Conservation (phyloP, 2,888 invertebrate genomes). For the Philonicus albiceps region DNA sequence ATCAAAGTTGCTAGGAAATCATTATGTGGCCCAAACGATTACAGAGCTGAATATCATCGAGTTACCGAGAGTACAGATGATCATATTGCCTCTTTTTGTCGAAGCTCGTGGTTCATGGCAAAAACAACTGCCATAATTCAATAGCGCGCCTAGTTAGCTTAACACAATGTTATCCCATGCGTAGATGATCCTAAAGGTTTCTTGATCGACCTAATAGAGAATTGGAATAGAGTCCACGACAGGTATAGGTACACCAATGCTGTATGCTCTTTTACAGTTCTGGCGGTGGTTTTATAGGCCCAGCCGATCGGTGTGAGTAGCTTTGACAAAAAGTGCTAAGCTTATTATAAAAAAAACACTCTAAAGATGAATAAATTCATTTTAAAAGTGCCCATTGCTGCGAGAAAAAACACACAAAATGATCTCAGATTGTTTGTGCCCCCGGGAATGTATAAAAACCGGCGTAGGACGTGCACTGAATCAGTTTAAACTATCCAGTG, state of each 20-base stretch:
- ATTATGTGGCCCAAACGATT: neutral
- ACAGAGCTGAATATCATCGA: neutral
- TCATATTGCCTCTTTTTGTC: neutral
- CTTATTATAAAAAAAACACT: neutral
- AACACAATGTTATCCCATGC: neutral
- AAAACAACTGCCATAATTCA: neutral
- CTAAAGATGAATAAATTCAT: neutral
- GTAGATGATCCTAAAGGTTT: neutral
- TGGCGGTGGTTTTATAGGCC: neutral
- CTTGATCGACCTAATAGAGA: neutral
- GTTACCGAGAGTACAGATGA: neutral
- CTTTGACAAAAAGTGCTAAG: neutral
- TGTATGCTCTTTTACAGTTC: neutral
- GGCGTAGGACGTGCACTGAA: neutral
- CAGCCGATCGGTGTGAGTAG: neutral
- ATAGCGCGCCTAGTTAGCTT: neutral
- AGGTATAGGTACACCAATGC: neutral
- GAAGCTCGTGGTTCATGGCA: neutral
- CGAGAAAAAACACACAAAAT: neutral
- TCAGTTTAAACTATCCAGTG: neutral
- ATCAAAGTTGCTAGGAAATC: neutral
- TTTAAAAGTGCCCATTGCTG: neutral
- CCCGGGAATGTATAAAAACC: neutral
- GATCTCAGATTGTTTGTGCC: neutral
- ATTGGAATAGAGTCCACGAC: neutral